These are phyloP conservation scores for Phoxinus phoxinus DNA, from an alignment of 2,113 vertebrate species.

Conservation along the genomic window DNA sequence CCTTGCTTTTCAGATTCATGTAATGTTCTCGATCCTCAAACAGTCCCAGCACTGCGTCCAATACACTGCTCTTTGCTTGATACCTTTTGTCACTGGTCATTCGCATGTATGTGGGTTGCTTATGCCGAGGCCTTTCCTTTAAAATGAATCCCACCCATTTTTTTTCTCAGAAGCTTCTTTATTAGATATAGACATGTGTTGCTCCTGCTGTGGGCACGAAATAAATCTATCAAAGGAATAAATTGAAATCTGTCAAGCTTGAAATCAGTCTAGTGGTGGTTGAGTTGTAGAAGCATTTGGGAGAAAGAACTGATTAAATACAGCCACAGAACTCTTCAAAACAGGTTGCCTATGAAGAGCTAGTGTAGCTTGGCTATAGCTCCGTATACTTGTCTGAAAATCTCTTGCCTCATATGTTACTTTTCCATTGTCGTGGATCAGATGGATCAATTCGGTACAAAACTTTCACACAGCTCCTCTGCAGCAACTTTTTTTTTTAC, in stretches of 20 bases:
- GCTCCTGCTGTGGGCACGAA: conserved; percentile 15
- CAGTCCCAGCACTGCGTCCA: not conserved
- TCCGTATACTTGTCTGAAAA: not conserved
- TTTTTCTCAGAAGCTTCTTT: not conserved
- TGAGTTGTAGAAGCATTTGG: conserved; percentile 6
- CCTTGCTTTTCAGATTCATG: not conserved
- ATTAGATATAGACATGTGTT: conserved; percentile 39
- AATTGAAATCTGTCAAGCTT: conserved; percentile 46
- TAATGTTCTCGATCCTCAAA: not conserved
- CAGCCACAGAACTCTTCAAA: conserved; percentile 17
- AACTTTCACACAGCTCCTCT: not conserved
- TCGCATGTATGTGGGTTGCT: not conserved
- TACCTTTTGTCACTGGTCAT: not conserved
- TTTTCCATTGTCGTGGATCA: not conserved
- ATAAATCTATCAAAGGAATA: conserved; percentile 32
- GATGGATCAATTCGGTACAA: conserved; percentile 8
- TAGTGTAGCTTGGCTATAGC: no score
- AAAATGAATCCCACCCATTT: conserved; percentile 29
- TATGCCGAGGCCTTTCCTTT: not conserved
- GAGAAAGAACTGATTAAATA: conserved; percentile 37
- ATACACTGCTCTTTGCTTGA: not conserved
- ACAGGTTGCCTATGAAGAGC: conserved; percentile 9
- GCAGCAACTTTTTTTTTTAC: conserved; percentile 6
- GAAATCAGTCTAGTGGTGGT: conserved; percentile 35
- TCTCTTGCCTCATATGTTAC: not conserved